A percentile compares a stretch with the other conserved stretches of the same genome.
phyloP scores from a whole-genome alignment of 2,113 vertebrate species.

The Bambusicola thoracicus region DNA sequence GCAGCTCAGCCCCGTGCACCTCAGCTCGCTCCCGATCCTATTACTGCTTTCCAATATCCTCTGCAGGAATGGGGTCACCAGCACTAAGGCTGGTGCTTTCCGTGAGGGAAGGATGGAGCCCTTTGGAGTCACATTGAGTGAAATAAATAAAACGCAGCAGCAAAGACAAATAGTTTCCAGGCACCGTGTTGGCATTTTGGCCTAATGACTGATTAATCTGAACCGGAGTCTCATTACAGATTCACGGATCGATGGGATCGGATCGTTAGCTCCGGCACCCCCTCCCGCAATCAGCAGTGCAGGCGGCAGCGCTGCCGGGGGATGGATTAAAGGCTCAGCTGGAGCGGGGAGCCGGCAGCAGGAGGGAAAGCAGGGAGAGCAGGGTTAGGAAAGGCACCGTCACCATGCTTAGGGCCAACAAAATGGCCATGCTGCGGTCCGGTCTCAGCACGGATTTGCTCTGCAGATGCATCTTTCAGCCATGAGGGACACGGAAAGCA shows the following conservation, averaged over 20 bases:
- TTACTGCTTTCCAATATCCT: conserved; percentile 14
- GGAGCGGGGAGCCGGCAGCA: not conserved
- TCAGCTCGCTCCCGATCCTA: conserved; percentile 29
- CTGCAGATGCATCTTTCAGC: not conserved
- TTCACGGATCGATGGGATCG: conserved; percentile 19
- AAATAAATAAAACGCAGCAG: not conserved
- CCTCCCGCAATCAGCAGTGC: not conserved
- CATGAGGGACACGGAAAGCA: not conserved
- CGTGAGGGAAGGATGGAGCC: not conserved
- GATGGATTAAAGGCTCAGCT: conserved; percentile 13
- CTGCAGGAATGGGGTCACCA: conserved; percentile 12
- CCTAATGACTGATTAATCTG: conserved; percentile 59
- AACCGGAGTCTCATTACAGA: conserved; percentile 32
- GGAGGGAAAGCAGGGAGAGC: not conserved
- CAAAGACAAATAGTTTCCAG: conserved; percentile 47
- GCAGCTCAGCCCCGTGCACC: not conserved
- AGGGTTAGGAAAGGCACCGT: fast-evolving
- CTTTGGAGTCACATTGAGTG: not conserved
- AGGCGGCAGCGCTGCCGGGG: not conserved
- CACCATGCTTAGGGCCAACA: not conserved
- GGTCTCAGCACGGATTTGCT: not conserved
- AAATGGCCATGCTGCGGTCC: not conserved
- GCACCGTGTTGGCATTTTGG: conserved; percentile 39
- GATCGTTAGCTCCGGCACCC: conserved; percentile 33
- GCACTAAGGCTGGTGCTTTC: fast-evolving